Base-by-base conservation (phyloP, 2,888 invertebrate genomes). In the Pheosia gnoma region DNA sequence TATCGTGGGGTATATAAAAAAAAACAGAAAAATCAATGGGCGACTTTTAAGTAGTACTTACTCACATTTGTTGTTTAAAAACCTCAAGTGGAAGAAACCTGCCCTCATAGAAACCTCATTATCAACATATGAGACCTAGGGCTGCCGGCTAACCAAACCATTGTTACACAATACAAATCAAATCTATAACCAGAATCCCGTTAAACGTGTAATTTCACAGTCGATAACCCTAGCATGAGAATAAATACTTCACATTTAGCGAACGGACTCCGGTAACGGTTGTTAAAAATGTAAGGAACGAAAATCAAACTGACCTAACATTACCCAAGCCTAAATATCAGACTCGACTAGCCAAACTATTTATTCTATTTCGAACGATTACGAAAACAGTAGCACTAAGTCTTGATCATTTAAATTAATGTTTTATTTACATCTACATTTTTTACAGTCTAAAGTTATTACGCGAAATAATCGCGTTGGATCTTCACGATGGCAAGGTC, bases 341-440 rank as follows among this genome's bases (percentile, higher is more conserved):
- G 61, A 74, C 62, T 74, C 65, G 43, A 53, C 61, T 66, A 75
- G 72, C 72, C 71, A 75, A 72, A 74, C 77, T 74, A 68, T 75
- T 72, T 70, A 77, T 77, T 75, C 72, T 75, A 75, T 77, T 77
- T 75, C 62, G 59, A 71, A 67, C 61, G 62, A 75, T 77, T 70
- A 63, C 68, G 64, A 67, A 62, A 66, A 56, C 57, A 57, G 64
- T 62, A 66, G 57, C 66, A 74, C 68, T 74, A 75, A 75, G 68
- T 77, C 75, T 75, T 66, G 66, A 77, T 72, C 75, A 70, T 62
- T 71, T 62, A 70, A 77, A 75, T 75, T 77, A 75, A 75, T 77
- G 75, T 65, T 75, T 77, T 75, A 75, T 75, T 75, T 75, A 75
- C 68, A 71, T 77, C 70, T 75, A 71, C 67, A 75, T 77, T 75